phyloP scores from a whole-genome alignment of 2,113 vertebrate species.

The Dolichallabes microphthalmus region DNA sequence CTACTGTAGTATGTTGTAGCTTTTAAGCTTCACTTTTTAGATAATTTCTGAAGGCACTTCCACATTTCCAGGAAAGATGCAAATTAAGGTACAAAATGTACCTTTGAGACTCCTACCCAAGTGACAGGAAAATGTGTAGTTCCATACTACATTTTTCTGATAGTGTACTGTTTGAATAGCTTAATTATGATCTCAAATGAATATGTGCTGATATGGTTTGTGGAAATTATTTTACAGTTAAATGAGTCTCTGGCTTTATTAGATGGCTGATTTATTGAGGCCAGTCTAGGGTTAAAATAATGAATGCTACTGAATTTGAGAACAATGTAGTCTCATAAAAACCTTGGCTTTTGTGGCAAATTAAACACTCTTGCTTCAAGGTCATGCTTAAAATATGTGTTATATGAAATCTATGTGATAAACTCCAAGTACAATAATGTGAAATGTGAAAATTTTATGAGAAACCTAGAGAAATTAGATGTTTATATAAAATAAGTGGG shows the following conservation, averaged over 20 bases:
- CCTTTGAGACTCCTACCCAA: not conserved
- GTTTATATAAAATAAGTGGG: not conserved
- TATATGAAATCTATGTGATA: not conserved
- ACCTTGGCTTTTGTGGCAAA: not conserved
- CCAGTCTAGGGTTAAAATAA: not conserved
- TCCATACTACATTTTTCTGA: not conserved
- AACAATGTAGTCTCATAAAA: constrained; percentile 6
- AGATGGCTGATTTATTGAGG: not conserved
- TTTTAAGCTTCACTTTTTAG: not conserved
- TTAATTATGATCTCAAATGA: not conserved
- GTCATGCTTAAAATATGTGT: not conserved
- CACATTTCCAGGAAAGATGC: not conserved
- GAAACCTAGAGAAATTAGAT: not conserved
- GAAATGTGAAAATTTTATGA: not conserved
- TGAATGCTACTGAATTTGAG: not conserved
- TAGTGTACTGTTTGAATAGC: not conserved
- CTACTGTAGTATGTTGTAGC: not conserved
- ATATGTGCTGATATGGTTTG: not conserved
- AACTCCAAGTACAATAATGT: not conserved
- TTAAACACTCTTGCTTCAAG: not conserved
- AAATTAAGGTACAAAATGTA: not conserved
- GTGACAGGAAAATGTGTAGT: not conserved
- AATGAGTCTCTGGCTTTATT: not conserved
- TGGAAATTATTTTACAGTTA: not conserved
- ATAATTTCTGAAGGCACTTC: not conserved